Evolutionary conservation across 2,113 vertebrate genomes (phyloP).

Genomic region (Podiceps cristatus): DNA sequence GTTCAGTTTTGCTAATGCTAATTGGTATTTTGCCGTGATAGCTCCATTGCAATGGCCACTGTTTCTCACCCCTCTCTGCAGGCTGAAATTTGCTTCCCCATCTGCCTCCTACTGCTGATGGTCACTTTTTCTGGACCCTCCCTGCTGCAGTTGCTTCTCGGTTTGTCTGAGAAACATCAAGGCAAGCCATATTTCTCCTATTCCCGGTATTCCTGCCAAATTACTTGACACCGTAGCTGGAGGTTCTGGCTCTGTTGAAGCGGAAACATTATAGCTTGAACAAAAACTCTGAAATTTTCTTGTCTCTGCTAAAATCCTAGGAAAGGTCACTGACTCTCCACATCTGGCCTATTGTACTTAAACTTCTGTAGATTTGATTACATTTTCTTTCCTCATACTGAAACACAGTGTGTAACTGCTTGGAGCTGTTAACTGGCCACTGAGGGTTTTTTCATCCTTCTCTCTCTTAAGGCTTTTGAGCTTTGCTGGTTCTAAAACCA

Average conservation of each 20-base stretch:
- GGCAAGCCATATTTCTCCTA: not conserved
- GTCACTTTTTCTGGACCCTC: not conserved
- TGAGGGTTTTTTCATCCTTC: not conserved
- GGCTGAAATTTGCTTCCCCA: not conserved
- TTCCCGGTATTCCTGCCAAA: not conserved
- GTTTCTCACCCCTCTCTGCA: not conserved
- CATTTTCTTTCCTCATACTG: not conserved
- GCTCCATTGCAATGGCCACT: not conserved
- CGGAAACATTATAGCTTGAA: not conserved
- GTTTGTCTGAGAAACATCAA: not conserved
- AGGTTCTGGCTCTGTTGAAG: not conserved
- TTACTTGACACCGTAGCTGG: not conserved
- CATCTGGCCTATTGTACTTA: not conserved
- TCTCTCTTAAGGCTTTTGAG: not conserved
- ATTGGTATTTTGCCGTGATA: not conserved
- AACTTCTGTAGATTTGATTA: not conserved
- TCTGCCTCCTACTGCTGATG: not conserved
- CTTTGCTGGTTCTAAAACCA: not conserved
- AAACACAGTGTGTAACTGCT: not conserved
- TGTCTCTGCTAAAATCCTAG: not conserved
- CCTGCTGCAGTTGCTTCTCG: fast-evolving
- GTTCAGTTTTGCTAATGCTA: not conserved
- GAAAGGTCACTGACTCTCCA: not conserved
- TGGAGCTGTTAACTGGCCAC: not conserved
- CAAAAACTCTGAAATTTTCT: not conserved